Base-by-base conservation (phyloP, 2,113 vertebrate genomes). In the Hypomesus transpacificus region DNA sequence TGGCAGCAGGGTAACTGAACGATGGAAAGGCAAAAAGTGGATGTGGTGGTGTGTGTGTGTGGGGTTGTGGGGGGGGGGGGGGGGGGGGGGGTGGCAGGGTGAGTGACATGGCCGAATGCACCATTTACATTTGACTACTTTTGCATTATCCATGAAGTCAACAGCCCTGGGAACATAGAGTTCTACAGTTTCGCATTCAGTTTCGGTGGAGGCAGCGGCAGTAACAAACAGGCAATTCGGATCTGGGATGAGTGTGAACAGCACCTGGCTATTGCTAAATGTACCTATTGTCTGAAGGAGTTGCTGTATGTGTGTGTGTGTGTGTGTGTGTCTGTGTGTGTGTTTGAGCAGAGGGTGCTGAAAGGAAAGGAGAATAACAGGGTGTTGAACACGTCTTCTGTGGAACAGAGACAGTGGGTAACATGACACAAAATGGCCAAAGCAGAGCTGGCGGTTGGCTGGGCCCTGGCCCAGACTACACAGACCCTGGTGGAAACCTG, bases 111-210 rank as follows among this genome's bases (percentile, higher is more conserved):
- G 82, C 87, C 70, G 71, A 85, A 84, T 72, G 80, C 75, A 21
- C 77, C 74, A 84, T 89, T 90, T 87, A 84, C 83, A 87, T 87
- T 86, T 75, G 76, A 66, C 73, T 68, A 82, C 82, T 75, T 70
- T 78, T 88, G 89, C 84, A 87, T 88, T 89, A 87, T 82, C 87
- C 84, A 89, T 90, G 86, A 86, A 86, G 88, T 87, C 84, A 90
- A 90, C 86, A 85, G 84, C 84, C 77, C 26, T 17, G 69, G 77
- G 80, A 81, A 84, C 86, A 87, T 80, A 79, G 79, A 83, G 78
- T 68, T 76, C 46, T 0, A 50, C 28, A 46, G 39, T 46, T 46
- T 46, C 9, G 66, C 79, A 39, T 70, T 67, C 84, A 56, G 18
- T 85, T 85, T 74, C 66, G 81, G 75, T 77, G 1, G 75, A 79